Evolutionary conservation across 2,888 invertebrate species (phyloP).

Genomic region (Notocelia uddmanniana): DNA sequence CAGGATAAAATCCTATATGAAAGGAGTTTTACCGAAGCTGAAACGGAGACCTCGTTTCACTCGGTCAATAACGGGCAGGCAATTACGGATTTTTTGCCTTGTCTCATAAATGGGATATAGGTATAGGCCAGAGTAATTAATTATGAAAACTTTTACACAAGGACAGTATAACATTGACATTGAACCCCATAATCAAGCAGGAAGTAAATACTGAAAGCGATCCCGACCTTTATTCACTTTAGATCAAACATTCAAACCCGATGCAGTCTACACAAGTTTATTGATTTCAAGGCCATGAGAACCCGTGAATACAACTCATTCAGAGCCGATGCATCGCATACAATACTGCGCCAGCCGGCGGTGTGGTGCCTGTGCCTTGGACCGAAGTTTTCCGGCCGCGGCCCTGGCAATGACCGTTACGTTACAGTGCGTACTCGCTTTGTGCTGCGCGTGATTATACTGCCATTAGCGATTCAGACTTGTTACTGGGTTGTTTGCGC

Average conservation of each 20-base stretch:
- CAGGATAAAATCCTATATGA: too few species aligned
- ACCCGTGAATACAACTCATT: neutral
- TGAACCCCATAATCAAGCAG: neutral
- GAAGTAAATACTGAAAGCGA: neutral
- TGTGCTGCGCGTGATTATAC: neutral
- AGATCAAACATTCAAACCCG: neutral
- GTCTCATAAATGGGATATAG: too few species aligned
- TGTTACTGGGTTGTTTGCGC: neutral
- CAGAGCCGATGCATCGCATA: neutral
- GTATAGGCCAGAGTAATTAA: neutral
- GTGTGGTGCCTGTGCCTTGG: neutral
- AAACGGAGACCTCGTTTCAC: too few species aligned
- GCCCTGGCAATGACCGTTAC: conserved; percentile 39
- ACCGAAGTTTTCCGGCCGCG: conserved; percentile 25
- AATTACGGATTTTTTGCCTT: too few species aligned
- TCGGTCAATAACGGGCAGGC: too few species aligned
- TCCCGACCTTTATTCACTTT: neutral
- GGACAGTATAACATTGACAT: neutral
- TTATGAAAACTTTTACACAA: neutral
- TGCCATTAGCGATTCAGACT: neutral
- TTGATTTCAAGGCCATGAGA: neutral
- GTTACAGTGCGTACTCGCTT: conserved; percentile 19
- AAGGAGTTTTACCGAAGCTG: too few species aligned
- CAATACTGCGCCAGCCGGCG: neutral
- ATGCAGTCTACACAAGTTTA: neutral